Evolutionary conservation across 2,113 vertebrate genomes (phyloP).

Genomic region (Myotis davidii): DNA sequence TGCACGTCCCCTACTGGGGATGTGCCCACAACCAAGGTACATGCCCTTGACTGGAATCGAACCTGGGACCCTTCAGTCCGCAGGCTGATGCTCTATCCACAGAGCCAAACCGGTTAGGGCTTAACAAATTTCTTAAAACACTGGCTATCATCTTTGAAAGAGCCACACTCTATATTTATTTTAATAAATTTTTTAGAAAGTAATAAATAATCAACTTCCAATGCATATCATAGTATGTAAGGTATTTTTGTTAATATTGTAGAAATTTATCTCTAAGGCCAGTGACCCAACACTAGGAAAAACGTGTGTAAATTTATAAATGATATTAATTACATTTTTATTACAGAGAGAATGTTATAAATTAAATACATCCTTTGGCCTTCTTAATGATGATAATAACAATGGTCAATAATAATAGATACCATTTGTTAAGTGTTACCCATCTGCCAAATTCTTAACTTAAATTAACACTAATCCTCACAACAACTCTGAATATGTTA

Average conservation of each 20-base stretch:
- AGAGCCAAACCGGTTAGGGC: no score
- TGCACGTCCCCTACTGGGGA: no score
- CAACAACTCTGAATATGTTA: neutral
- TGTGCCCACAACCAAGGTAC: no score
- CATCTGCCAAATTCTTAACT: slow-evolving; percentile 37
- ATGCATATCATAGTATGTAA: neutral
- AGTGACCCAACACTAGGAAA: neutral
- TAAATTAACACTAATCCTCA: slow-evolving; percentile 1
- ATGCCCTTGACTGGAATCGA: no score
- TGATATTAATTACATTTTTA: slow-evolving; percentile 39
- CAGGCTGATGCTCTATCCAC: no score
- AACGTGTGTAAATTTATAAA: neutral
- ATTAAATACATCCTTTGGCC: slow-evolving; percentile 14
- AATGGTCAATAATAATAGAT: neutral
- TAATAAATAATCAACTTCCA: slow-evolving; percentile 3
- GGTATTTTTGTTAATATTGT: neutral
- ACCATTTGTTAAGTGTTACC: neutral
- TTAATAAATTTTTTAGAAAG: slow-evolving; percentile 46
- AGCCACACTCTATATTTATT: neutral
- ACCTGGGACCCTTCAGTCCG: no score
- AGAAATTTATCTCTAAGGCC: neutral
- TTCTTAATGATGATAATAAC: slow-evolving; percentile 35
- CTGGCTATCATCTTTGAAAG: slow-evolving; percentile 39
- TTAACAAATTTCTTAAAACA: slow-evolving; percentile 47
- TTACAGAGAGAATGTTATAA: neutral